phyloP scores from a whole-genome alignment of 2,113 vertebrate genomes.

The Brachypteracias leptosomus region DNA sequence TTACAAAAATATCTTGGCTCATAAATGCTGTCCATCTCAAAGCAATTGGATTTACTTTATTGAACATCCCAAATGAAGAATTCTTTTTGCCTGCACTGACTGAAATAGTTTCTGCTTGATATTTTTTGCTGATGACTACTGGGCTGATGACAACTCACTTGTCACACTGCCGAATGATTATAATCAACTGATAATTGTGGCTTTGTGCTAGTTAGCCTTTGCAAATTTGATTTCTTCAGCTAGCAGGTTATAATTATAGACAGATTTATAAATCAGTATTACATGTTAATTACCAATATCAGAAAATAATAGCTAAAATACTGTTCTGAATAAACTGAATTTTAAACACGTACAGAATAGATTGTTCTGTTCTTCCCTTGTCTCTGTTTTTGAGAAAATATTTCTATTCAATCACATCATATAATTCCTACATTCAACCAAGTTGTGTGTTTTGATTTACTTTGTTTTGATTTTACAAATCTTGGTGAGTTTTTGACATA shows the following conservation, averaged over 20 bases:
- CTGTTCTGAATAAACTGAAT: conserved; percentile 30
- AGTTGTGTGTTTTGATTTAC: neutral
- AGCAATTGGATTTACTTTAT: neutral
- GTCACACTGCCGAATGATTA: conserved; percentile 36
- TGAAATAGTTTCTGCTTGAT: conserved; percentile 1
- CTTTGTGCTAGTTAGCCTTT: conserved; percentile 49
- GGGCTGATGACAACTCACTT: conserved; percentile 24
- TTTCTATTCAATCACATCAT: neutral
- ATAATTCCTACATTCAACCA: neutral
- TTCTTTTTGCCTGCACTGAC: neutral
- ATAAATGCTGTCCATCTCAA: neutral
- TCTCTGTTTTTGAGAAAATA: conserved; percentile 37
- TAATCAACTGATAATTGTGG: conserved; percentile 65
- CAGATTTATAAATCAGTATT: conserved; percentile 58
- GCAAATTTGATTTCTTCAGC: conserved; percentile 41
- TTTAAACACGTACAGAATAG: conserved; percentile 37
- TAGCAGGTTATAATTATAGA: conserved; percentile 25
- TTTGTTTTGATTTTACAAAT: conserved; percentile 4
- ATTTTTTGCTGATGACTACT: conserved; percentile 2
- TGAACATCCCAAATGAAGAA: conserved; percentile 3
- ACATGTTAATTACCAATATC: conserved; percentile 57
- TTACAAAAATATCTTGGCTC: neutral
- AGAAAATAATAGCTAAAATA: conserved; percentile 62
- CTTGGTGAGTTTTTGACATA: neutral
- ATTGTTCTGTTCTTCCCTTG: conserved; percentile 12